phyloP scores from a whole-genome alignment of 2,888 invertebrate species.

The Nowickia ferox region DNA sequence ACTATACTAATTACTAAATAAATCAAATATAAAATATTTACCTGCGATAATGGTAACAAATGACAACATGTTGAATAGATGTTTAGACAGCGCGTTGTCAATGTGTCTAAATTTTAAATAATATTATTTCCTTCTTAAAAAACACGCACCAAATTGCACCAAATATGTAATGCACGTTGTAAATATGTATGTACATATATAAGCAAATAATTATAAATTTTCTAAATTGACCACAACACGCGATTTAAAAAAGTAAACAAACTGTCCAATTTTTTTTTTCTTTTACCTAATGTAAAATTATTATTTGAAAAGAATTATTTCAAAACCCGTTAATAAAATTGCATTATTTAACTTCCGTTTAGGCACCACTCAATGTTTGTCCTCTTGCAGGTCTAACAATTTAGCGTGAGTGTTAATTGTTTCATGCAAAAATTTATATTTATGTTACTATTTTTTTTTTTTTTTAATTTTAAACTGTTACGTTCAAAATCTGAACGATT shows the following conservation, averaged over 20 bases:
- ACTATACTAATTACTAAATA: neutral
- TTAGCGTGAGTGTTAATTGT: constrained; percentile 43
- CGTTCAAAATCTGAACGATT: constrained; percentile 81
- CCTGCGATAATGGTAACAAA: constrained; percentile 55
- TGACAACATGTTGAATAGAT: constrained; percentile 58
- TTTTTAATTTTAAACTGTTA: constrained; percentile 74
- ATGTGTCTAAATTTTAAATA: neutral
- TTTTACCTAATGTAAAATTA: constrained; percentile 6
- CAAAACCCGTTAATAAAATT: constrained; percentile 43
- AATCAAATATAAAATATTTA: constrained; percentile 53
- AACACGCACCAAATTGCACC: constrained; percentile 27
- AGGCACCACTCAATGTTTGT: constrained; percentile 47
- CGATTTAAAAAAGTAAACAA: constrained; percentile 39
- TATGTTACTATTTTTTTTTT: constrained; percentile 18
- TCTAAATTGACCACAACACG: constrained; percentile 55
- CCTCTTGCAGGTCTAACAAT: constrained; percentile 54
- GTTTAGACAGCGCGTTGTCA: constrained; percentile 6
- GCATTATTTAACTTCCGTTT: constrained; percentile 42
- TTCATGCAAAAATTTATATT: constrained; percentile 25
- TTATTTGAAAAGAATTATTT: neutral
- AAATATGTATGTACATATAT: neutral
- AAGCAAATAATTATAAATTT: neutral
- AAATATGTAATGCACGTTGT: neutral
- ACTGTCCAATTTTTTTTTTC: neutral
- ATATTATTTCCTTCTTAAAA: constrained; percentile 23